Conservation (phyloP, 2,113 vertebrate species). For the Thunnus thynnus region DNA sequence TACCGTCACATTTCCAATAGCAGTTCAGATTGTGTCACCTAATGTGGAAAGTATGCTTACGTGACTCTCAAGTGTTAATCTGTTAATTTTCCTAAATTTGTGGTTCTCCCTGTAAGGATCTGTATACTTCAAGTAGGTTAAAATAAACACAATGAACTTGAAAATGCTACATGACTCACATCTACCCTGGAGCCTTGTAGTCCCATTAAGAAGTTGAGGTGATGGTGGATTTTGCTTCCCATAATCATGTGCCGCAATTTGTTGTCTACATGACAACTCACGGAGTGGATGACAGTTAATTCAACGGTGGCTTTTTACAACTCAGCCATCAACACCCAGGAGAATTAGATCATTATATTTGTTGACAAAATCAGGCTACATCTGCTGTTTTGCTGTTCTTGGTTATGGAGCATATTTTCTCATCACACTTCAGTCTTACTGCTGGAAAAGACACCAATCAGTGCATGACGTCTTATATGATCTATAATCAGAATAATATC, state of each 20-base stretch:
- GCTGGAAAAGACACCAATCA: slow-evolving; percentile 9
- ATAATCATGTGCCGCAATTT: slow-evolving; percentile 1
- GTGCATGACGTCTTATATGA: neutral
- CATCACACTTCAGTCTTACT: neutral
- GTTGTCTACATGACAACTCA: neutral
- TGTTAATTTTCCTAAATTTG: neutral
- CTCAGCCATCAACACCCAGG: neutral
- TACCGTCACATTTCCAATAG: too few species aligned
- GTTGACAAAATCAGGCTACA: neutral
- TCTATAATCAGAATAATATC: slow-evolving; percentile 31
- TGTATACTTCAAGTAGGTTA: neutral
- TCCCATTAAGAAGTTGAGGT: neutral
- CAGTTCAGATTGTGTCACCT: too few species aligned
- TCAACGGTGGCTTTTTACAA: slow-evolving; percentile 29
- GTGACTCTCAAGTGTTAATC: neutral
- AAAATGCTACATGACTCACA: neutral
- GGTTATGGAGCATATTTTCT: slow-evolving; percentile 25
- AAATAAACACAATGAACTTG: slow-evolving; percentile 6
- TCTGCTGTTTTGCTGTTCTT: slow-evolving; percentile 5
- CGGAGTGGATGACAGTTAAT: slow-evolving; percentile 7
- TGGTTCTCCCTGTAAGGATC: neutral
- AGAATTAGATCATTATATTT: slow-evolving; percentile 14
- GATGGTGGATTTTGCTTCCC: neutral
- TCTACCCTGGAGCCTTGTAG: slow-evolving; percentile 6
- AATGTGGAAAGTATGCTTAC: neutral